phyloP scores from a whole-genome alignment of 2,888 invertebrate genomes.

The Alviniconcha strummeri region DNA sequence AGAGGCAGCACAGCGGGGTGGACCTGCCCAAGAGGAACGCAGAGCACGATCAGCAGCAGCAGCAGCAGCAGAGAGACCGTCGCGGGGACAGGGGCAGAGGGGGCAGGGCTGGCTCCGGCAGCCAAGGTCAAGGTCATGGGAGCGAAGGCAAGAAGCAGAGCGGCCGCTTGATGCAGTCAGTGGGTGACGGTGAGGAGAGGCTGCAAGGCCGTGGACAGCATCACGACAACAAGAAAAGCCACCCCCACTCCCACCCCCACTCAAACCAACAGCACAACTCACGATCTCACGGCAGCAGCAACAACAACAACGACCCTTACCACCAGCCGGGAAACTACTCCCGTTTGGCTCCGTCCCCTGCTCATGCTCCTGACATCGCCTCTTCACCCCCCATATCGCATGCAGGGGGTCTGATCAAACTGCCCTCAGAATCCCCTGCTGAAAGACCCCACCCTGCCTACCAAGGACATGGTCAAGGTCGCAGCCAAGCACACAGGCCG shows the following conservation, averaged over 20 bases:
- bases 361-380: not conserved
- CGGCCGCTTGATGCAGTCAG: not conserved
- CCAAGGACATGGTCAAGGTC: slow-evolving; percentile 13
- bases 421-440: slow-evolving; percentile 25
- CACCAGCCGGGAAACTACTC: not conserved
- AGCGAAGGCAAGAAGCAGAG: slow-evolving; percentile 15
- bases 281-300: not conserved
- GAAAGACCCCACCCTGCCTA: slow-evolving; percentile 1
- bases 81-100: slow-evolving; percentile 31
- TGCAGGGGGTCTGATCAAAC: slow-evolving; percentile 35
- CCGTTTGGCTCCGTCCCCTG: slow-evolving; percentile 15
- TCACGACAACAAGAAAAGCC: slow-evolving; percentile 23
- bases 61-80: slow-evolving; percentile 33
- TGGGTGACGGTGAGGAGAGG: not conserved
- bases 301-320: not conserved
- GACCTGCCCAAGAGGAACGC: slow-evolving; percentile 24
- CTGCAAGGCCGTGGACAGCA: slow-evolving; percentile 23
- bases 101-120: slow-evolving; percentile 27
- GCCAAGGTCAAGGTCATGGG: slow-evolving; percentile 37
- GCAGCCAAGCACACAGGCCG: not conserved
- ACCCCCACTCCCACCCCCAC: not conserved
- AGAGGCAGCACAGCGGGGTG: slow-evolving; percentile 34
- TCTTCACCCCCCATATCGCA: slow-evolving; percentile 26
- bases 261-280: not conserved
- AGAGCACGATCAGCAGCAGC: slow-evolving; percentile 31